These are phyloP conservation scores for Crossocerus cetratus DNA, from an alignment of 2,888 invertebrate species.

Conservation along the genomic window DNA sequence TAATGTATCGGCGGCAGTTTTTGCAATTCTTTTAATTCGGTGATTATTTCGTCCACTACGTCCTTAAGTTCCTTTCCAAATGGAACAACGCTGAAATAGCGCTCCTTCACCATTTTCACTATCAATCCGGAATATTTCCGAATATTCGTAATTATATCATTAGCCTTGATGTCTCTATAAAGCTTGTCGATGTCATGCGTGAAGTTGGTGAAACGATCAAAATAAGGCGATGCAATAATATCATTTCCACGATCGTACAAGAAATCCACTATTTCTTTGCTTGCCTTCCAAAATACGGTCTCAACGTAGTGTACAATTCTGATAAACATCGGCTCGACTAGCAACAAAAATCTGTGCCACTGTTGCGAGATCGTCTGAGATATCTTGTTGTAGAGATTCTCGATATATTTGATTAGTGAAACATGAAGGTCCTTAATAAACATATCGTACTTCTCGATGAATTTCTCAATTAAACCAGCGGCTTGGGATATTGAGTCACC, in stretches of 20 bases:
- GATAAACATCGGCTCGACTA: slow-evolving; percentile 88
- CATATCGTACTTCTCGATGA: slow-evolving; percentile 87
- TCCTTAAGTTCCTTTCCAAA: slow-evolving; percentile 84
- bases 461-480: slow-evolving; percentile 82
- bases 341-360: slow-evolving; percentile 85
- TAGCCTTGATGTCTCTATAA: slow-evolving; percentile 87
- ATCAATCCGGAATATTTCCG: slow-evolving; percentile 85
- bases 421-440: slow-evolving; percentile 88
- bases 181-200: slow-evolving; percentile 88
- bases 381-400: slow-evolving; percentile 86
- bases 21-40: slow-evolving; percentile 81
- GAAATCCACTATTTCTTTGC: slow-evolving; percentile 88
- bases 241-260: slow-evolving; percentile 89
- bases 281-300: slow-evolving; percentile 84
- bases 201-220: slow-evolving; percentile 87
- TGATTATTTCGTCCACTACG: slow-evolving; percentile 81
- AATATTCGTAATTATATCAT: slow-evolving; percentile 88
- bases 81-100: slow-evolving; percentile 83
- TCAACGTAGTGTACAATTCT: slow-evolving; percentile 87
- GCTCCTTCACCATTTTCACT: slow-evolving; percentile 83
- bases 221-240: slow-evolving; percentile 88
- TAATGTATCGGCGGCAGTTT: slow-evolving; percentile 82
- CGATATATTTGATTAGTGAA: slow-evolving; percentile 83
- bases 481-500: slow-evolving; percentile 88
- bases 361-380: slow-evolving; percentile 82